Evolutionary conservation across 1,140 invertebrate genomes (phyloP), one percentile per base, ranked within the genome.

Genomic region (Eriocheir sinensis): DNA sequence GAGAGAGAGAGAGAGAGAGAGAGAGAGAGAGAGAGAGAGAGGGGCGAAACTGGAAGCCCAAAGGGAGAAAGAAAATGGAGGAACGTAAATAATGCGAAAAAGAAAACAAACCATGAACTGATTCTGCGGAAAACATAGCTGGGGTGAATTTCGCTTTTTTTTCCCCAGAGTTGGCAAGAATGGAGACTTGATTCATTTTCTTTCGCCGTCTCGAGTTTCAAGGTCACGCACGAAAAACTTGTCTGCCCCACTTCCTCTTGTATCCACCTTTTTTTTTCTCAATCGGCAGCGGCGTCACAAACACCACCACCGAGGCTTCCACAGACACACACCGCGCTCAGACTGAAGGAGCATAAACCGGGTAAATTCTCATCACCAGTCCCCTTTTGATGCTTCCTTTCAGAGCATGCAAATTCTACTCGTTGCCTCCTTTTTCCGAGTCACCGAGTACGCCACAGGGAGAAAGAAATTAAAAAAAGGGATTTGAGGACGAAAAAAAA

Each of bases 161-260:
- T n/a, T n/a, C n/a, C n/a, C n/a, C 60, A 72, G 27, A 21, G 27
- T 72, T 72, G 60, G 9, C n/a, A n/a, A n/a, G 60, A 72, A 72
- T 72, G 60, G 60, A 72, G 60, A 72, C 60, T 72, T 72, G 60
- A 72, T 72, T 72, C n/a, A 72, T 72, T 72, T 72, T 72, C 21
- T 53, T 21, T 17, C 27, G 21, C 27, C 21, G 27, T n/a, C 60
- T 0, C 4, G 60, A 72, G 60, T 72, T 72, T 72, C 12, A n/a
- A 72, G 60, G 60, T n/a, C 60, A 72, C 60, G 60, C n/a, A 72
- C 21, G 12, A 21, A 72, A 72, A 72, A 21, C 60, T n/a, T 72
- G 12, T 21, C 60, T 12, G 21, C 60, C n/a, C 1, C n/a, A n/a
- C 60, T n/a, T 72, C n/a, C n/a, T n/a, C n/a, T n/a, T n/a, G n/a